Conservation (phyloP, 2,113 vertebrate genomes). For the Chamaea fasciata region DNA sequence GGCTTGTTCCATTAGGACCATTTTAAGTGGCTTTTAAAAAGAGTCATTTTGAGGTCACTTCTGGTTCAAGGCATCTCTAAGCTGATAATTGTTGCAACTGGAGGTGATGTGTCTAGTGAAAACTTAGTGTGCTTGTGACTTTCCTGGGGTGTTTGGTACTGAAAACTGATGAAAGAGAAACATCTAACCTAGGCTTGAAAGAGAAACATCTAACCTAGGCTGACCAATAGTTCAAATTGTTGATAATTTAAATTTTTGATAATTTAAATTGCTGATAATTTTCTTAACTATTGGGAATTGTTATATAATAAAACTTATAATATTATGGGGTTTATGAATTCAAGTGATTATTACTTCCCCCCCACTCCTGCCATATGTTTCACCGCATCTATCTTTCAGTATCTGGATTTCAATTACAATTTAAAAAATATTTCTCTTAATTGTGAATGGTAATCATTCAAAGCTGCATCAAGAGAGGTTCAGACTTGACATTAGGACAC, state of each 20-base stretch:
- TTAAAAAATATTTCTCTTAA: background rate
- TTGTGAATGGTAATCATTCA: background rate
- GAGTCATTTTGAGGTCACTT: background rate
- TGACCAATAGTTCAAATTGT: background rate
- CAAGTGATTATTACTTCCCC: background rate
- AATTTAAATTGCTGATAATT: background rate
- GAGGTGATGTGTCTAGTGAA: background rate
- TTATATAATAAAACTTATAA: background rate
- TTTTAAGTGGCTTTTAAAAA: background rate
- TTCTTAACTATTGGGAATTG: background rate
- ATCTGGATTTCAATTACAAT: background rate
- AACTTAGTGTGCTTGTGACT: background rate
- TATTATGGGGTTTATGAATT: background rate
- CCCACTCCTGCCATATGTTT: accelerated
- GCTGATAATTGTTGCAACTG: background rate
- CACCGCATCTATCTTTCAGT: background rate
- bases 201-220: background rate
- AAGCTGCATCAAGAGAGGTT: background rate
- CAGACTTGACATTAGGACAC: background rate
- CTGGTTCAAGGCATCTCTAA: background rate
- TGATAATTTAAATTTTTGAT: background rate
- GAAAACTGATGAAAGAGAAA: background rate
- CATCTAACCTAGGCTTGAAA: background rate
- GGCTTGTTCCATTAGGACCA: background rate
- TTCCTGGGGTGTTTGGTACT: background rate